Base-by-base conservation (phyloP, 2,797 vertebrate species). In the Clarias fuscus region DNA sequence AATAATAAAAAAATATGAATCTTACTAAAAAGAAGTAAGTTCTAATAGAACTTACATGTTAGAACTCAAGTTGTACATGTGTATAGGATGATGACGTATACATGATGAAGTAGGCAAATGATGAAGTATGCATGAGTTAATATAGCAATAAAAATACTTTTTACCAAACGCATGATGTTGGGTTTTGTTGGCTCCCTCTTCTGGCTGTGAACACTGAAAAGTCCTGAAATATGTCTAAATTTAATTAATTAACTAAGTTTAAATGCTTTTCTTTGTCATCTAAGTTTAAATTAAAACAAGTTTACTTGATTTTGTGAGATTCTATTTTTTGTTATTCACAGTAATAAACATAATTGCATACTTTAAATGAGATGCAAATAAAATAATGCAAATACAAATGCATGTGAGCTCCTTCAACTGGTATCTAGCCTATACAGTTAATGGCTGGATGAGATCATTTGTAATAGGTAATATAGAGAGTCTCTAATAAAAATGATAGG, bases 151-250 rank as follows among this genome's bases (percentile, higher is more conserved):
- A 80, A 61, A n/a, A 1, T n/a, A 0, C 33, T 64, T 22, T 64
- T 80, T 40, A 10, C 33, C 5, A 61, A 40, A 84, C 27, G 17
- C 13, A 72, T 40, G 30, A 61, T 24, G 58, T 7, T 37, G 3
- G 43, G 27, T 43, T 77, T 58, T 17, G 56, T 43, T 87, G 77
- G 77, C 86, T 73, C 77, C 86, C 86, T 70, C 86, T 81, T 27
- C 68, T 84, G 86, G 40, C 30, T 87, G 37, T 65, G 18, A 27
- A 13, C 18, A 61, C 59, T 0, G 59, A 61, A 61, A 61, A 61
- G 20, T 53, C 48, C 48, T 53, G 48, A 11, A 53, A 53, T 53
- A 53, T 53, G 48, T 11, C 11, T 13, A 53, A 53, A 53, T 53
- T 13, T 56, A 56, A 56, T 56, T 56, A 56, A 56, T 56, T 56